These are phyloP conservation scores for Alouatta palliata DNA, from an alignment of 2,113 vertebrate genomes.

Conservation along the genomic window DNA sequence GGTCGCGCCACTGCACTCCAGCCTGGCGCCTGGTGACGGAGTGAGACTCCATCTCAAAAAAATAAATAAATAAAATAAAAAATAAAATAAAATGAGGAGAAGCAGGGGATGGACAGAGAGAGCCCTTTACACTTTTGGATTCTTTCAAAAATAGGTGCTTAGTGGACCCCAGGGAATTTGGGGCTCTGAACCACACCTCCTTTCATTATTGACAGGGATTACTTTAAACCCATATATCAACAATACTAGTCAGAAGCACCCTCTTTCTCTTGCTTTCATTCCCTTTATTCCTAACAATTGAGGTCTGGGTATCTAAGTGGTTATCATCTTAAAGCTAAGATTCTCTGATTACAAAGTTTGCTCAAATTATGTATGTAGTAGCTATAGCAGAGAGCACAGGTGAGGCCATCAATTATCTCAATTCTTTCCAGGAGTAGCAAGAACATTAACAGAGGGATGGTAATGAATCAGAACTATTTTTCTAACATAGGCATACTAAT, in stretches of 20 bases:
- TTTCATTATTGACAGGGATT: not conserved
- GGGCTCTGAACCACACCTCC: not conserved
- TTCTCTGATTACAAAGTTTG: not conserved
- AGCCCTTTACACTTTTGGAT: not conserved
- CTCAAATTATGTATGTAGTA: not conserved
- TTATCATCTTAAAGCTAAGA: slow-evolving; percentile 20
- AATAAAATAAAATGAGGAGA: not conserved
- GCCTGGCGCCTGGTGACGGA: no score
- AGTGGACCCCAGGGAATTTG: not conserved
- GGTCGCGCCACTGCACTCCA: no score
- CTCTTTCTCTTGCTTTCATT: not conserved
- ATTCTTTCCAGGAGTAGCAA: not conserved
- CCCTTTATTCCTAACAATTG: not conserved
- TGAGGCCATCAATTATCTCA: not conserved
- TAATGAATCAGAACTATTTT: slow-evolving; percentile 10
- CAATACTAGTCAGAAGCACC: not conserved
- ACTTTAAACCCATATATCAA: not conserved
- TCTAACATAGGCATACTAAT: not conserved
- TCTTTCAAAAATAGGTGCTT: not conserved
- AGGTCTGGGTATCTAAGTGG: not conserved
- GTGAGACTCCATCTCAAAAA: no score
- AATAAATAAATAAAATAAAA: no score
- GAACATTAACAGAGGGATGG: not conserved
- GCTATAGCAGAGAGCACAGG: not conserved
- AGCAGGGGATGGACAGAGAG: not conserved